These are phyloP conservation scores for Sebastolobus alascanus DNA, from an alignment of 2,797 vertebrate species.

Conservation along the genomic window DNA sequence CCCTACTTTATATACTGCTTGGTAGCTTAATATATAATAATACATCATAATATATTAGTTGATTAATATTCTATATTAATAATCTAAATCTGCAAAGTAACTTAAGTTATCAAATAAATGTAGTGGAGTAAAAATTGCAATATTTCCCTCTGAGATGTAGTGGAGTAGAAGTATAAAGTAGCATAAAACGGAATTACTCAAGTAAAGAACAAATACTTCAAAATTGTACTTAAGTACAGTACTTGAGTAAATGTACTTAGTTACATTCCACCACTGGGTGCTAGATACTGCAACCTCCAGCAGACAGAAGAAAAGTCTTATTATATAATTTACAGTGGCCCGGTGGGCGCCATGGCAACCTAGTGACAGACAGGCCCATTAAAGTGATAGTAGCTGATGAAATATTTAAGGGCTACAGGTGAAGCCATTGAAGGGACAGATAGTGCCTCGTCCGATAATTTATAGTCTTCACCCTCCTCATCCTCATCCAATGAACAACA, in stretches of 20 bases:
- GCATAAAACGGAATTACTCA: too few relatives aligned
- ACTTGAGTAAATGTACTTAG: too few relatives aligned
- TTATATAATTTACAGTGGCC: constrained; percentile 18
- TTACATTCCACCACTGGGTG: background rate
- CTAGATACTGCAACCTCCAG: background rate
- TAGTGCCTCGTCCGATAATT: constrained; percentile 31
- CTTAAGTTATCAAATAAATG: too few relatives aligned
- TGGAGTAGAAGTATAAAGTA: too few relatives aligned
- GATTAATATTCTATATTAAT: too few relatives aligned
- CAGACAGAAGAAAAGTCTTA: background rate
- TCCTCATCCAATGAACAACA: constrained; percentile 30
- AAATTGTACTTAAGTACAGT: too few relatives aligned
- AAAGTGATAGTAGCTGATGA: constrained; percentile 69
- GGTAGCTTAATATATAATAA: too few relatives aligned
- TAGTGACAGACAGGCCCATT: constrained; percentile 52
- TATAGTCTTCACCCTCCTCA: constrained; percentile 18
- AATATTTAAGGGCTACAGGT: constrained; percentile 73
- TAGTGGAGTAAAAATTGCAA: too few relatives aligned
- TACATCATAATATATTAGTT: fast-evolving
- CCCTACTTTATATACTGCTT: too few relatives aligned
- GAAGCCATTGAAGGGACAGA: constrained; percentile 48
- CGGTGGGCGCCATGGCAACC: constrained; percentile 52
- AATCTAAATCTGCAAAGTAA: too few relatives aligned
- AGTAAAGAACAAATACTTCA: too few relatives aligned
- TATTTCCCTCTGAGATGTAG: too few relatives aligned